Evolutionary conservation across 2,797 vertebrate genomes (phyloP).

Genomic region (Rhinoraja longicauda): DNA sequence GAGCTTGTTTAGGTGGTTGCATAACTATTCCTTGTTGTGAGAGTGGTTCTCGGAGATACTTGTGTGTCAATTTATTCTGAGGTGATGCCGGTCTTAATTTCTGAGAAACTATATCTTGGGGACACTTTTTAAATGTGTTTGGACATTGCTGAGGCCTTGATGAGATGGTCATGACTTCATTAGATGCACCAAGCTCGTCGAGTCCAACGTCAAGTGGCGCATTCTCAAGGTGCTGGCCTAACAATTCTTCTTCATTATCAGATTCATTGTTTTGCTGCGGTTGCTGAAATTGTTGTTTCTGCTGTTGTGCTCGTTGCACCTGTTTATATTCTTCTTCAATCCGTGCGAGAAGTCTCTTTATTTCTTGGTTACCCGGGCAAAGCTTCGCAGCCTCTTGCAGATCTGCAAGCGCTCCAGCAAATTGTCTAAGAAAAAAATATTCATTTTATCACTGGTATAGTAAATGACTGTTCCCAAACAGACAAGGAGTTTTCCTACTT

Average conservation of each 20-base stretch:
- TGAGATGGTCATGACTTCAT: slow-evolving; percentile 45
- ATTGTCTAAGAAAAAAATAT: slow-evolving; percentile 66
- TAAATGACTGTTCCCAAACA: not conserved
- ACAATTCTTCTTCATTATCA: slow-evolving; percentile 70
- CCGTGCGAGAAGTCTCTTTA: slow-evolving; percentile 77
- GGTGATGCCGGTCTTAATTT: slow-evolving; percentile 60
- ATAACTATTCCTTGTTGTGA: slow-evolving; percentile 70
- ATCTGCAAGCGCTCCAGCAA: slow-evolving; percentile 80
- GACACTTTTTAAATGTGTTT: slow-evolving; percentile 56
- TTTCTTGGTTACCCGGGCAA: slow-evolving; percentile 87
- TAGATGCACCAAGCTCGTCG: slow-evolving; percentile 60
- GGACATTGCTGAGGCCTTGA: slow-evolving; percentile 59
- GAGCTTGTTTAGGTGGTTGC: slow-evolving; percentile 87
- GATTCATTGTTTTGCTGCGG: slow-evolving; percentile 59
- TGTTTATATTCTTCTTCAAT: slow-evolving; percentile 94
- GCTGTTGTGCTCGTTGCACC: slow-evolving; percentile 76
- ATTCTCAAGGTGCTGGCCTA: slow-evolving; percentile 51
- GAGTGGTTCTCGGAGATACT: slow-evolving; percentile 62
- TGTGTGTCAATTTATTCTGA: slow-evolving; percentile 54
- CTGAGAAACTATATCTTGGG: slow-evolving; percentile 61
- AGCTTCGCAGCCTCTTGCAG: slow-evolving; percentile 82
- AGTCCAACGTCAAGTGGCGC: slow-evolving; percentile 50
- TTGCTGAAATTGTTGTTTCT: slow-evolving; percentile 63
- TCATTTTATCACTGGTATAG: not conserved
- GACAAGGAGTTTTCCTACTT: not conserved